Base-by-base conservation (phyloP, 2,888 invertebrate species). In the Pinctada fucata region DNA sequence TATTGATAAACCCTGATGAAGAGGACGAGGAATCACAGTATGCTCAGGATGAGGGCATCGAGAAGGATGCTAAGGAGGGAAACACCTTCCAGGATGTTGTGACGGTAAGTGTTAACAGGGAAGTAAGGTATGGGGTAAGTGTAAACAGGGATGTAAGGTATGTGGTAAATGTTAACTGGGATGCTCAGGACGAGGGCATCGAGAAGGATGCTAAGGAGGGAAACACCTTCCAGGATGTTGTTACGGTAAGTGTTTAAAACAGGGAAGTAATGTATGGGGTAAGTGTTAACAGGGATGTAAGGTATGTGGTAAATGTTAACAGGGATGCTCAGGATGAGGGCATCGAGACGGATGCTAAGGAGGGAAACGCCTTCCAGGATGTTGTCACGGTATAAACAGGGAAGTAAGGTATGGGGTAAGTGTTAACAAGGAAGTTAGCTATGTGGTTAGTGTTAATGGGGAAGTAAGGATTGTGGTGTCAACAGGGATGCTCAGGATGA, bases 21-120 rank as follows among this genome's bases (percentile, higher is more conserved):
- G 82, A 82, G 45, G 89, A 87, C 49, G 95, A 97, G 90, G 97
- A 97, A 93, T 94, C 96, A 86, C 97, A 97, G 93, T 96, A 96
- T 2, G 95, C 95, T 79, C 96, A 96, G 88, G 94, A 94, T 86
- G 90, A 90, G 72, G 89, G 90, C 6, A 90, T 90, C 31, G 95
- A 95, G 66, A 83, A 89, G 67, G 86, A 92, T 88, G 87, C 83
- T 49, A 82, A 73, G 72, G 93, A 85, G 66, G 83, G 82, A 49
- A 87, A 86, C 69, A 86, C 87, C 86, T 93, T 95, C 72, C 93
- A 94, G 82, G 94, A 94, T 86, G 94, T 95, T 74, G 90, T 95
- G 73, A 94, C 95, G 93, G 95, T 95, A 89, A 93, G 88, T 84
- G 3, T 6, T 64, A 51, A 52, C 10, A n/a, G 16, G n/a, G 31